Evolutionary conservation across 92 coral and sea anemone species (phyloP), one percentile per base, ranked within the genome.

Genomic region (Palythoa caribaeorum): DNA sequence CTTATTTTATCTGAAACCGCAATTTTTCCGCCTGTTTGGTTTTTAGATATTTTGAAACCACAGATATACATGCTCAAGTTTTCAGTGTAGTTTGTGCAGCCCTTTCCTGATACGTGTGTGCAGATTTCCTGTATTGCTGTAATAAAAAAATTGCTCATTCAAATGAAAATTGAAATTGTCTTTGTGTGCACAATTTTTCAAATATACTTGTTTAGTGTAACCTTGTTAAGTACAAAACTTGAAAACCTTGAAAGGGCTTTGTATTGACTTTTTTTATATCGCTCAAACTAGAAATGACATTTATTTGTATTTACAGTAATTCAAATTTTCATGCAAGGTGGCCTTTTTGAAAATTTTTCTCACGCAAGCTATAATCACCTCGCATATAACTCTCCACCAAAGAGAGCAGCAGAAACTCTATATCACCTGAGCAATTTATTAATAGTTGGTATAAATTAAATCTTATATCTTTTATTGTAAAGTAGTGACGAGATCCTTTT

Each of bases 401-500:
- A 1, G 60, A 54, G 60, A 54, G 60, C 16, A 54, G 14, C 16
- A 5, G 60, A 54, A 54, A 54, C 60, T 54, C 48, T 9, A 54
- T 9, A 54, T 54, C 16, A 54, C 60, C 12, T 14, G 11, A 9
- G 9, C 1, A 17, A 36, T 53, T 68, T 36, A 19, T 2, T 19
- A 68, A 19, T 19, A 2, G 38, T 9, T 16, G 38, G 9, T 68
- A 36, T 68, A 3, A 16, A 4, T 36, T 68, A 6, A 28, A 28
- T 19, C 16, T 19, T 16, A 68, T 68, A 19, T 68, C 16, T 68
- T 68, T 68, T 3, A 71, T 35, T 36, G 16, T 39, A 36, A 36
- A 71, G 3, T 71, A 77, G 40, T 63, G 73, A 62, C 80, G 16
- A 60, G 65, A 76, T 68, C 78, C 16, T 77, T 68, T 47, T 68